Conservation (phyloP, 2,888 invertebrate genomes). For the Pedicia rivosa region DNA sequence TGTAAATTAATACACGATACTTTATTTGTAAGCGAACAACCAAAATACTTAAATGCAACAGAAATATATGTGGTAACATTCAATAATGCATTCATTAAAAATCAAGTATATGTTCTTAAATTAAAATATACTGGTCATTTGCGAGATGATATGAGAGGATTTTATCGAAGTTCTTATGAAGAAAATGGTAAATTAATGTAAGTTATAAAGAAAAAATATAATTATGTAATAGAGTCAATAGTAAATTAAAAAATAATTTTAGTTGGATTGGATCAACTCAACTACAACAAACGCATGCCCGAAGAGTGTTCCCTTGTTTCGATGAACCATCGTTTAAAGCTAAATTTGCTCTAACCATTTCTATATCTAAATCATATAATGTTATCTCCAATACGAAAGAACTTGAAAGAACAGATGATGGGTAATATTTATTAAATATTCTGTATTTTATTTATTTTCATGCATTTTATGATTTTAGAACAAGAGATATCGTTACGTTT, state of each 20-base stretch:
- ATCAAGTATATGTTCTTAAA: conserved; percentile 29
- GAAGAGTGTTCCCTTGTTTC: conserved; percentile 62
- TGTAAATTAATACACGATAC: too few species aligned
- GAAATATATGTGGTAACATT: conserved; percentile 12
- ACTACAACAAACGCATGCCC: conserved; percentile 48
- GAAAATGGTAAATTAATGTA: conserved; percentile 17
- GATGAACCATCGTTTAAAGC: conserved; percentile 62
- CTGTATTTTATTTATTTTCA: conserved; percentile 1
- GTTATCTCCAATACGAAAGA: neutral
- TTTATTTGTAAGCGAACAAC: too few species aligned
- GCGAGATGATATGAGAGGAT: conserved; percentile 35
- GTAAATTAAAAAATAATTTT: too few species aligned
- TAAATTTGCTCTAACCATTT: conserved; percentile 36
- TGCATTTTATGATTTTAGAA: too few species aligned
- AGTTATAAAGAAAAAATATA: too few species aligned
- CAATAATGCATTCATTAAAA: conserved; percentile 18
- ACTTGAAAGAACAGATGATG: neutral
- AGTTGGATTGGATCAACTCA: conserved; percentile 51
- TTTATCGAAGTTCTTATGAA: conserved; percentile 32
- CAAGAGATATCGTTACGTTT: conserved; percentile 24
- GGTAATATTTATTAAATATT: neutral
- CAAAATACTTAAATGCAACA: too few species aligned
- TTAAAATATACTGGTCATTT: conserved; percentile 35
- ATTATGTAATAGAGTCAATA: too few species aligned
- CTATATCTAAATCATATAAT: neutral